phyloP scores from a whole-genome alignment of 2,113 vertebrate genomes.

The Callithrix jacchus region DNA sequence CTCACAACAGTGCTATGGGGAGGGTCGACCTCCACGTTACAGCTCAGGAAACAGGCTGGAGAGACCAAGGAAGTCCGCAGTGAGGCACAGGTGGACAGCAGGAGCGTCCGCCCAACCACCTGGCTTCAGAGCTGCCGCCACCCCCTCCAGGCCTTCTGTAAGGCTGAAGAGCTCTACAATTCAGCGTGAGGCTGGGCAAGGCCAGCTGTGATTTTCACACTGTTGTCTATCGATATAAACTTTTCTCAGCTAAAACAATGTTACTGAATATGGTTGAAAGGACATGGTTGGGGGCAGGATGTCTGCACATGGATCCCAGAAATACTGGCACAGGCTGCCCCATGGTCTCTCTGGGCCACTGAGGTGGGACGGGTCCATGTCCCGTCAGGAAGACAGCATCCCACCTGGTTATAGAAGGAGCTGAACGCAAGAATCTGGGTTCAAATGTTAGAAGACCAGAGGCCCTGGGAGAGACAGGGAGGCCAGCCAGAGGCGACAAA shows the following conservation, averaged over 20 bases:
- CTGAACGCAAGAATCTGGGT: neutral
- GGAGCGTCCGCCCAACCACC: fast-evolving
- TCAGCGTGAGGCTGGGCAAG: fast-evolving
- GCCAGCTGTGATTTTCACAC: neutral
- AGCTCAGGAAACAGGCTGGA: no score
- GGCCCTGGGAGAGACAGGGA: no score
- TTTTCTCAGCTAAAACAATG: neutral
- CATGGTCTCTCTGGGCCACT: neutral
- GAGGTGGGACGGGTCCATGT: no score
- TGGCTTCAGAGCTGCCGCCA: fast-evolving
- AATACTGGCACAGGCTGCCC: neutral
- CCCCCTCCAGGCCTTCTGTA: fast-evolving
- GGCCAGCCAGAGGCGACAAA: neutral
- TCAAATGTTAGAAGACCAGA: neutral
- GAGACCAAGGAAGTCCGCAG: no score
- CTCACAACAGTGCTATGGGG: fast-evolving
- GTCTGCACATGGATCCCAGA: no score
- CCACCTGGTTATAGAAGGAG: neutral
- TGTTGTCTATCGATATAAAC: neutral
- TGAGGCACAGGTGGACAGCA: fast-evolving
- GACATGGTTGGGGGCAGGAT: neutral
- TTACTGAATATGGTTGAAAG: neutral
- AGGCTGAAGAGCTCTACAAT: neutral
- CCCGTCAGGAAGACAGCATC: neutral
- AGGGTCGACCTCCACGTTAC: neutral